Base-by-base conservation (phyloP, 2,888 invertebrate genomes). In the Stenchaetothrips biformis region DNA sequence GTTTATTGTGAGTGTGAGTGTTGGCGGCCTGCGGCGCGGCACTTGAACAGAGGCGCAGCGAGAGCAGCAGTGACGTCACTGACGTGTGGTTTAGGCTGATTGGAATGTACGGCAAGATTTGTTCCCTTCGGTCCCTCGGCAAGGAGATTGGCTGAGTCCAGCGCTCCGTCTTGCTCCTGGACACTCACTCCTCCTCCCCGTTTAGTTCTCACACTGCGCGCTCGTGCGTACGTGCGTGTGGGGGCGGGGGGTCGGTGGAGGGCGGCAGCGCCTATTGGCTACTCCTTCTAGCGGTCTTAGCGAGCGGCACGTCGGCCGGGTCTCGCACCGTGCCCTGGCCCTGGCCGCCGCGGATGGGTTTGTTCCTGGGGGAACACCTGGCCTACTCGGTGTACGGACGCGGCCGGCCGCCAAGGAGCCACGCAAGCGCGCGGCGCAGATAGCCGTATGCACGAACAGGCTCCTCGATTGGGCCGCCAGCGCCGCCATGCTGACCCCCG, bases 61-160 rank as follows among this genome's bases (percentile, higher is more conserved):
- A 37, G 37, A 37, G 37, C 37, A 37, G 37, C 37, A 37, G 37
- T 37, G 37, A 37, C 37, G 37, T 4, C 37, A 37, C 37, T 37
- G 67, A 74, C 67, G 67, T 74, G 67, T 74, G 67, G 67, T 74
- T 74, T 74, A 74, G 67, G 67, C 67, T 74, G 67, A 74, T 74
- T 74, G 67, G 67, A 21, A 74, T 74, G 67, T 74, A 74, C 67
- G 67, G 67, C 67, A 74, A 74, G 67, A 74, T 74, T 74, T 74
- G 67, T 74, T 74, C 67, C 67, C 67, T 25, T 21, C 21, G 25
- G 25, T 25, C 67, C 67, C 25, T 74, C 25, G 67, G 67, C 25
- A 37, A 74, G 67, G 67, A 74, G 67, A 74, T 74, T 74, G 67
- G 67, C 67, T 74, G 67, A 11, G 67, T 9, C 9, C 62, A 7